Conservation (phyloP, 2,888 invertebrate genomes). For the Xanthia icteritia region DNA sequence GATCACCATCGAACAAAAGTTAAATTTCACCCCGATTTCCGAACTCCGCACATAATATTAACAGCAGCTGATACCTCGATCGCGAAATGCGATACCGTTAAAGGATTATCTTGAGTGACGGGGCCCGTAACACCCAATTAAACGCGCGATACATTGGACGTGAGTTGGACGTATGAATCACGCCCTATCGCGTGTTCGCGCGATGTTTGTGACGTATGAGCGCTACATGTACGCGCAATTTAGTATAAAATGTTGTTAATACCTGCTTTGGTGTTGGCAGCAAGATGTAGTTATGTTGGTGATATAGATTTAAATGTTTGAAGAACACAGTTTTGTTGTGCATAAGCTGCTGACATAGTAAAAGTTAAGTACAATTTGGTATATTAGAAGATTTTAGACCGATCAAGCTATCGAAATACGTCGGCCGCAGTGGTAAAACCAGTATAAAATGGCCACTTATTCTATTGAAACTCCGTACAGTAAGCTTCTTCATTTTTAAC, state of each 20-base stretch:
- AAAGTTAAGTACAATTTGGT: too few species aligned
- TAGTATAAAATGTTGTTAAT: conserved; percentile 33
- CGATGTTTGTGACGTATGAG: conserved; percentile 64
- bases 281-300: not conserved
- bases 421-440: not conserved
- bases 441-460: not conserved
- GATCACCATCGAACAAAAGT: not conserved
- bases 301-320: not conserved
- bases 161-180: conserved; percentile 75
- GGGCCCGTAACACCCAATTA: conserved; percentile 83
- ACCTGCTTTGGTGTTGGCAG: not conserved
- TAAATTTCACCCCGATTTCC: not conserved
- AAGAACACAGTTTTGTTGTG: too few species aligned
- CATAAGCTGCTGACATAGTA: too few species aligned
- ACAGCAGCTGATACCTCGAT: conserved; percentile 80
- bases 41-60: conserved; percentile 68
- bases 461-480: not conserved
- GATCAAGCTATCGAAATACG: too few species aligned
- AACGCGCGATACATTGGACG: conserved; percentile 78
- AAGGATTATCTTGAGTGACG: conserved; percentile 86
- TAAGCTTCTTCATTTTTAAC: too few species aligned
- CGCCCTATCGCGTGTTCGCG: conserved; percentile 66
- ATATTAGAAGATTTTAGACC: not conserved
- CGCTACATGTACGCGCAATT: conserved; percentile 45
- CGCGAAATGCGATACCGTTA: conserved; percentile 79